phyloP scores from a whole-genome alignment of 2,113 vertebrate genomes.

The Piaya cayana region DNA sequence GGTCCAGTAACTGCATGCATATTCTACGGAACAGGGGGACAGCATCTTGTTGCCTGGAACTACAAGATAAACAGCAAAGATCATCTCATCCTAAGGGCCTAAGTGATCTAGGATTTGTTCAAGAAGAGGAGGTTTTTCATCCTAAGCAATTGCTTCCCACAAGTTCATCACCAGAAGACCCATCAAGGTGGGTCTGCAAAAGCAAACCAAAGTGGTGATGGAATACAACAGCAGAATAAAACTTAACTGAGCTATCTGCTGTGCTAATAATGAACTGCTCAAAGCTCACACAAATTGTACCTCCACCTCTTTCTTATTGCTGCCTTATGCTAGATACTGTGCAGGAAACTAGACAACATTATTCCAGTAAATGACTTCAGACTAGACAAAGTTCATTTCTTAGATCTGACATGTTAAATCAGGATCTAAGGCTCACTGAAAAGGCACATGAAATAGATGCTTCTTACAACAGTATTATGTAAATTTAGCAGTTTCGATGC shows the following conservation, averaged over 20 bases:
- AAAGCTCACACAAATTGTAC: constrained; percentile 2
- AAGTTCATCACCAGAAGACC: neutral
- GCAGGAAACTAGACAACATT: neutral
- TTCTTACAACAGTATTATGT: neutral
- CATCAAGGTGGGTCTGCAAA: neutral
- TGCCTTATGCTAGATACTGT: neutral
- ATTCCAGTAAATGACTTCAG: neutral
- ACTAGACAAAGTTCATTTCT: neutral
- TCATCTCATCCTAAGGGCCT: neutral
- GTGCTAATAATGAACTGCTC: neutral
- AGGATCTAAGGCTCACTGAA: neutral
- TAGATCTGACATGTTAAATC: neutral
- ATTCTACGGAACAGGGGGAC: neutral
- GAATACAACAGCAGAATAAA: neutral
- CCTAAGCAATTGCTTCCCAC: neutral
- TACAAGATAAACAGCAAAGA: constrained; percentile 6
- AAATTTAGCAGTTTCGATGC: neutral
- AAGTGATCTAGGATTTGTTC: neutral
- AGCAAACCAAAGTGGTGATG: neutral
- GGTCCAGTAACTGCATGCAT: neutral
- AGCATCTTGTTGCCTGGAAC: neutral
- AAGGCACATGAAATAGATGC: neutral
- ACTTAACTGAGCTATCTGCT: no score
- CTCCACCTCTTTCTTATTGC: neutral
- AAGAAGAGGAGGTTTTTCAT: neutral